Evolutionary conservation across 37 sponge, comb jelly and placozoan species (phyloP), one percentile per base, ranked within the genome.

Genomic region (Beroe forskalii): DNA sequence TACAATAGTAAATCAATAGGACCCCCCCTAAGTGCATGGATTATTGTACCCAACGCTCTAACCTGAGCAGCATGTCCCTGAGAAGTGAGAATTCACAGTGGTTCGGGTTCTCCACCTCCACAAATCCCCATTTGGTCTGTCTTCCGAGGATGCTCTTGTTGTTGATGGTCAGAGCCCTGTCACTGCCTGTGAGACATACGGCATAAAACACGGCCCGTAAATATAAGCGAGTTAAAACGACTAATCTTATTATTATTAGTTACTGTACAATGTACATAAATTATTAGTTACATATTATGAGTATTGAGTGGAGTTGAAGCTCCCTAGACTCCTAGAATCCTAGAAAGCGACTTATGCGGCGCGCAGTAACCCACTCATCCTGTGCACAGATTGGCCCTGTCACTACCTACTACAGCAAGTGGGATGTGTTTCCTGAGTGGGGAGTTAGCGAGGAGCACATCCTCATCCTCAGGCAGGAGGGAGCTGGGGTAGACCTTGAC

Each of bases 11-110:
- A 55, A 55, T 19, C 60, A n/a, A n/a, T n/a, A n/a, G n/a, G n/a
- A n/a, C n/a, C n/a, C n/a, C n/a, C n/a, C n/a, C n/a, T n/a, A n/a
- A n/a, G n/a, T n/a, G n/a, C n/a, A n/a, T n/a, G n/a, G n/a, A n/a
- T n/a, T n/a, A n/a, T n/a, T n/a, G n/a, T n/a, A n/a, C n/a, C n/a
- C n/a, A n/a, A n/a, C n/a, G n/a, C n/a, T n/a, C n/a, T n/a, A n/a
- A 97, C 97, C 90, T 97, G 90, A 97, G 95, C 76, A 97, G 94
- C 98, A 97, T 97, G 90, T 97, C 96, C 17, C 98, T 90, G 22
- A 97, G 92, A 61, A 94, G 92, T n/a, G 95, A 76, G 62, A 97
- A 97, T 67, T 97, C 98, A 61, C 96, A 96, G 76, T 97, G 98
- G 62, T 92, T 92, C 91, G 91, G 94, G 83, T 97, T 97, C 92